Evolutionary conservation across 2,888 invertebrate genomes (phyloP).

Genomic region (Mantis religiosa): DNA sequence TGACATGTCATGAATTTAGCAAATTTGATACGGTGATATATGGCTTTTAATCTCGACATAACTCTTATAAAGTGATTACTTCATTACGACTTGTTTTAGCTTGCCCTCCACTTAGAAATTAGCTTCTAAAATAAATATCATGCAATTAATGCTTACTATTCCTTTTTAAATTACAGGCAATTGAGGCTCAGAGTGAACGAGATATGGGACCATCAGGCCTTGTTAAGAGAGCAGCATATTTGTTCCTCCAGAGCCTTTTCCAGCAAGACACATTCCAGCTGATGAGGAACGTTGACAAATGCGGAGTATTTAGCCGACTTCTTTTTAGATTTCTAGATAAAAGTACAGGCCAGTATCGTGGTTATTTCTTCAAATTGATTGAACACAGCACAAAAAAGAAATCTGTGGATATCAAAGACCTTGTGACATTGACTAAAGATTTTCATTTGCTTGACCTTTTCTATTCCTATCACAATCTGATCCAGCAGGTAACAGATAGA

Average conservation of each 20-base stretch:
- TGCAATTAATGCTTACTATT: not conserved
- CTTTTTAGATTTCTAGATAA: not conserved
- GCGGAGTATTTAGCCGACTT: not conserved
- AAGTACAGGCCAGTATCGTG: not conserved
- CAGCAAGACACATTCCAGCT: not conserved
- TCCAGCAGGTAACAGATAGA: not conserved
- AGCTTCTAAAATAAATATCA: not conserved
- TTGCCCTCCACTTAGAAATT: not conserved
- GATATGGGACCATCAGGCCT: not conserved
- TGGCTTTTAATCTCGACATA: too few species aligned
- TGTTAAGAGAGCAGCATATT: not conserved
- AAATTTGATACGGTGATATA: too few species aligned
- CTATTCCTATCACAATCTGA: not conserved
- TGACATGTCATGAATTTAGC: too few species aligned
- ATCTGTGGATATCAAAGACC: not conserved
- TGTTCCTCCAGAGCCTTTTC: not conserved
- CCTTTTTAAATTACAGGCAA: not conserved
- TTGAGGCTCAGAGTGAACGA: not conserved
- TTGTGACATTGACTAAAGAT: not conserved
- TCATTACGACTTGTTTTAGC: too few species aligned
- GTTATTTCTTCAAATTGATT: not conserved
- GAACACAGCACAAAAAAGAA: not conserved
- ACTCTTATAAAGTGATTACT: too few species aligned
- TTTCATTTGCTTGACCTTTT: not conserved
- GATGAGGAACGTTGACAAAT: not conserved